Evolutionary conservation across 2,113 vertebrate species (phyloP).

Genomic region (Carassius auratus): DNA sequence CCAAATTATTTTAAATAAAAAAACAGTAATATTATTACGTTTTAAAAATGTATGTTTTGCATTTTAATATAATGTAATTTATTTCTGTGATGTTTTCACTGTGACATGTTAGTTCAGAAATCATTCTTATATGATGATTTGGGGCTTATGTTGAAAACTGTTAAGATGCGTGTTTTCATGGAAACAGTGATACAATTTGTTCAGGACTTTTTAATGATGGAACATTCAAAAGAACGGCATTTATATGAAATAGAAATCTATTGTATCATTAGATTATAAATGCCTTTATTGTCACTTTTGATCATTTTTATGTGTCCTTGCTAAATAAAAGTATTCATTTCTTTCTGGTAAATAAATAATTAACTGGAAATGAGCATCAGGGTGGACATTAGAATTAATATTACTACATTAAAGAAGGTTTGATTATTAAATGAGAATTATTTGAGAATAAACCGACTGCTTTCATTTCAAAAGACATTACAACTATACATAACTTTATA

Average conservation of each 20-base stretch:
- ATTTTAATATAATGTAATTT: too few species aligned
- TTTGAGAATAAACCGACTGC: background rate
- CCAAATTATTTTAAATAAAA: too few species aligned
- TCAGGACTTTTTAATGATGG: background rate
- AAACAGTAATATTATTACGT: background rate
- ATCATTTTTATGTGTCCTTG: background rate
- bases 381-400: background rate
- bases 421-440: background rate
- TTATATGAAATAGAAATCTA: background rate
- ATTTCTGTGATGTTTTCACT: too few species aligned
- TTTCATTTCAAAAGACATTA: background rate
- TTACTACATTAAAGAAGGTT: background rate
- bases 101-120: too few species aligned
- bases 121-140: too few species aligned
- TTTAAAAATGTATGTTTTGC: background rate
- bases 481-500: background rate
- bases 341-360: background rate
- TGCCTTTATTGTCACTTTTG: background rate
- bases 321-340: background rate
- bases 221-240: background rate
- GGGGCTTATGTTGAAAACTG: too few species aligned
- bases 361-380: background rate
- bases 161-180: too few species aligned
- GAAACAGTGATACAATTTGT: background rate
- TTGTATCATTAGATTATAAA: background rate